phyloP scores from a whole-genome alignment of 2,797 vertebrate species.

The Knipowitschia caucasica region DNA sequence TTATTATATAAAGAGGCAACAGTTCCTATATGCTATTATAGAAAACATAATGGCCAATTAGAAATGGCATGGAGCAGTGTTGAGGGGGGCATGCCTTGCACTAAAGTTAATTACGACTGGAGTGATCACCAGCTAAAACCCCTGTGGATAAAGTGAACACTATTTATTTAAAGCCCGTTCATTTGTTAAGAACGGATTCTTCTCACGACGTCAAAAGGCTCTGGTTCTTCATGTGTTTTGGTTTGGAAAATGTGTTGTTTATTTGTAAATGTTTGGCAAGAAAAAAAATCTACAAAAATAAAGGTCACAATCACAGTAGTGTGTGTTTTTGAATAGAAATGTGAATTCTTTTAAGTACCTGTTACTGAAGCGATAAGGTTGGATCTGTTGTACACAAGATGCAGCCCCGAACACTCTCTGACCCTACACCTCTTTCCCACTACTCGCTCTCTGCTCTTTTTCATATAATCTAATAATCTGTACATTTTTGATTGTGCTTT shows the following conservation, averaged over 20 bases:
- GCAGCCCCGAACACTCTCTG: no score
- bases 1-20: conserved; percentile 34
- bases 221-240: conserved; percentile 41
- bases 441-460: no score
- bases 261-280: conserved; percentile 64
- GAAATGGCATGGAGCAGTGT: conserved; percentile 35
- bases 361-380: no score
- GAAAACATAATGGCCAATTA: conserved; percentile 49
- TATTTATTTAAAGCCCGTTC: conserved; percentile 27
- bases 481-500: no score
- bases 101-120: conserved; percentile 55
- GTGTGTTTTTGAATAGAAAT: conserved; percentile 37
- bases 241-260: conserved; percentile 62
- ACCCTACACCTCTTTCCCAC: no score
- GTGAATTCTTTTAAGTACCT: background rate
- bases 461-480: no score
- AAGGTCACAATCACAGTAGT: conserved; percentile 40
- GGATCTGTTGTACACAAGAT: no score
- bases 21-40: conserved; percentile 42
- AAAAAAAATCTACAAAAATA: conserved; percentile 41
- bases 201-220: conserved; percentile 33
- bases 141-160: conserved; percentile 20
- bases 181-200: conserved; percentile 45
- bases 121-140: conserved; percentile 32
- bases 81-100: conserved; percentile 57